Evolutionary conservation across 2,888 invertebrate species (phyloP), one percentile per base, ranked within the genome.

Genomic region (Nemoura dubitans): DNA sequence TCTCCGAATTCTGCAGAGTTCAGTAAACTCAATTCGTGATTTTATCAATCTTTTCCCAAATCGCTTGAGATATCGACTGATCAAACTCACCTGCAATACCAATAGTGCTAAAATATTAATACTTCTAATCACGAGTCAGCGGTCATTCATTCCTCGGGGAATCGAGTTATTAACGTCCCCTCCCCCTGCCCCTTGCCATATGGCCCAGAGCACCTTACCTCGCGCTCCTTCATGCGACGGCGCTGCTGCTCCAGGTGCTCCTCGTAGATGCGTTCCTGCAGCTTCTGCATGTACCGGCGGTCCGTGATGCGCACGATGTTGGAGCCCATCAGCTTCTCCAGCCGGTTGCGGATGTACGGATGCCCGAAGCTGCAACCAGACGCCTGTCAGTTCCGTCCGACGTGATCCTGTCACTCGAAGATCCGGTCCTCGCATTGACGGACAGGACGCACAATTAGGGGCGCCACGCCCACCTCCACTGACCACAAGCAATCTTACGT

Each of bases 311-410:
- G 93, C 86, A 95, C 94, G 89, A 95, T 91, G 91, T 94, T 95
- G 30, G 93, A 93, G 86, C 95, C 95, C 95, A 95, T 95, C 88
- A 95, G 93, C 91, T 94, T 93, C 91, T 95, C 95, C 89, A 95
- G 91, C 28, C 94, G 93, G 83, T 94, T 93, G 86, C 94, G 93
- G 87, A 95, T 94, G 90, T 93, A 93, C 77, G 94, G 94, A 90
- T 94, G 93, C 90, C 93, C 92, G 92, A 95, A 95, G 91, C 95
- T 95, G 90, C 43, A 90, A 36, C 36, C 36, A 36, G 36, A 3
- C 3, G 36, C 36, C 36, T 36, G 10, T 36, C 36, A 36, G 36
- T 36, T 36, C 36, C 36, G 36, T 3, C 10, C 10, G 36, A 36
- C n/a, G n/a, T n/a, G n/a, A n/a, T n/a, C n/a, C n/a, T n/a, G n/a